phyloP scores from a whole-genome alignment of 2,797 vertebrate genomes.

The Gymnopithys bicolor region DNA sequence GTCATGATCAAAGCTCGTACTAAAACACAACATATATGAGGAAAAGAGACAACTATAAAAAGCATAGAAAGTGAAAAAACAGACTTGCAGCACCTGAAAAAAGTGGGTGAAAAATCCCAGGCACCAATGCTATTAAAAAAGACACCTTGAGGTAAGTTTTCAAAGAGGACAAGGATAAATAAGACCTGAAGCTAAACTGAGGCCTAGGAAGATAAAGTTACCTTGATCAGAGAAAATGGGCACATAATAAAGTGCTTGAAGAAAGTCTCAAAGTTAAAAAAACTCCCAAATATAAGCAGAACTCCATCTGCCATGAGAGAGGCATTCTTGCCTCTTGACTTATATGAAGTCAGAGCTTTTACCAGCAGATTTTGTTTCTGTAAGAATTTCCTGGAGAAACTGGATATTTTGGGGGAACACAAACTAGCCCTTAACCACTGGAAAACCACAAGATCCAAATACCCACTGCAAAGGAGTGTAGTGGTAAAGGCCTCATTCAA shows the following conservation, averaged over 20 bases:
- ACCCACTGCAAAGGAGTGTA: background rate
- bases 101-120: background rate
- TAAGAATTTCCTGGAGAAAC: background rate
- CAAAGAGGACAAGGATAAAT: background rate
- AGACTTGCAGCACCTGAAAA: background rate
- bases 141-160: background rate
- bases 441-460: background rate
- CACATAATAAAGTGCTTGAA: background rate
- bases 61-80: background rate
- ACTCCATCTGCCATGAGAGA: background rate
- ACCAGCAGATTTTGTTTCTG: background rate
- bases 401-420: background rate
- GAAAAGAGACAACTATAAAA: background rate
- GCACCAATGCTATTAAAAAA: background rate
- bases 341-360: background rate
- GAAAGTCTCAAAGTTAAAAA: background rate
- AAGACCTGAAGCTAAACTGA: background rate
- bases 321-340: background rate
- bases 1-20: conserved; percentile 18
- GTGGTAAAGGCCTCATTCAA: background rate
- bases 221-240: background rate
- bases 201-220: background rate
- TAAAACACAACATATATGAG: background rate
- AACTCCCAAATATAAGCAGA: background rate
- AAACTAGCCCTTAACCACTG: background rate